Evolutionary conservation across 2,797 vertebrate species (phyloP).

Genomic region (Danio albolineatus): DNA sequence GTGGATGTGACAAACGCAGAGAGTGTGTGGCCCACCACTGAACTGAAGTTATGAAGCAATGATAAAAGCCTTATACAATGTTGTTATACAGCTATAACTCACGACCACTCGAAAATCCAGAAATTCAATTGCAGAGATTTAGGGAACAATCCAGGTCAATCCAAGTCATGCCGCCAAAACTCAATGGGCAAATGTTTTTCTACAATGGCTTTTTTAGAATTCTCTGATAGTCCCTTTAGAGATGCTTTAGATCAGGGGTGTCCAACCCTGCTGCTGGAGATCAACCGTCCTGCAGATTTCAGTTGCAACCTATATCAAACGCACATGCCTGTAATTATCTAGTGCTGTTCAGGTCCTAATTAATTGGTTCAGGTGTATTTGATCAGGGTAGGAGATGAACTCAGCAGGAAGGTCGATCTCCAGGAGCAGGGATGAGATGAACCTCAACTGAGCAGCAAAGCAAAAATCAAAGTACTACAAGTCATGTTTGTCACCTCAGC

Average conservation of each 20-base stretch:
- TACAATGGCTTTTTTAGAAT: not conserved
- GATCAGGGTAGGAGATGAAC: no score
- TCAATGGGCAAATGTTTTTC: not conserved
- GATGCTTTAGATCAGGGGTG: not conserved
- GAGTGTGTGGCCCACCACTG: not conserved
- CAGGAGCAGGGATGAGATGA: no score
- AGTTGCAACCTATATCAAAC: no score
- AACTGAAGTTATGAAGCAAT: constrained; percentile 1
- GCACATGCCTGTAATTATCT: no score
- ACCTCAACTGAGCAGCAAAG: not conserved
- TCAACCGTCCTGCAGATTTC: no score
- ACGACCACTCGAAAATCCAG: not conserved
- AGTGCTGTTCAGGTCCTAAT: no score
- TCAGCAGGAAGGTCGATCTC: no score
- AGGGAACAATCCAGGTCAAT: not conserved
- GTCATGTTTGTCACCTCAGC: no score
- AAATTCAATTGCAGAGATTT: not conserved
- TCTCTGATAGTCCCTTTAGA: not conserved
- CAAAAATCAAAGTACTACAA: no score
- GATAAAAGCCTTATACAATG: not conserved
- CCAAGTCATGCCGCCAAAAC: not conserved
- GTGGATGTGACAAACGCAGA: constrained; percentile 20
- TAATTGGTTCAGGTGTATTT: no score
- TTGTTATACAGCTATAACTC: constrained; percentile 3
- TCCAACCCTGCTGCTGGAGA: no score